phyloP scores from a whole-genome alignment of 2,888 invertebrate species.

The Himalopsyche tibetana region DNA sequence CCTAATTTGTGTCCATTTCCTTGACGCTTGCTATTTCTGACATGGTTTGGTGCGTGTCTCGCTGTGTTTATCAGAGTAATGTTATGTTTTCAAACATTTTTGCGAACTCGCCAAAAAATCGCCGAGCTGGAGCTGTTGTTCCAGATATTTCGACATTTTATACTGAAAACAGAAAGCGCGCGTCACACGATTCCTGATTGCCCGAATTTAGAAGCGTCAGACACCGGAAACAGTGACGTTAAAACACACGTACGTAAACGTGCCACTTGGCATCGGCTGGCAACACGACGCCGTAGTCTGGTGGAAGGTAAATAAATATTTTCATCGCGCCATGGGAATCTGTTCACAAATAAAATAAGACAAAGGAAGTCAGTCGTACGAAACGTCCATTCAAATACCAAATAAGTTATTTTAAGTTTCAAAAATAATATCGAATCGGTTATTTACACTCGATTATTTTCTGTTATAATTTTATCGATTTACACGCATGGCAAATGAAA shows the following conservation, averaged over 20 bases:
- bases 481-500: no score
- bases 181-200: constrained; percentile 47
- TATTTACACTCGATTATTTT: no score
- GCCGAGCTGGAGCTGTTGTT: not conserved
- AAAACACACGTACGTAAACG: not conserved
- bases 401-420: no score
- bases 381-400: no score
- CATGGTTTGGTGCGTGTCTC: not conserved
- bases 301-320: no score
- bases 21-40: not conserved
- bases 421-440: no score
- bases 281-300: not conserved
- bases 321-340: no score
- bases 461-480: no score
- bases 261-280: constrained; percentile 2
- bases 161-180: constrained; percentile 44
- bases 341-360: no score
- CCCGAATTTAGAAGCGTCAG: constrained; percentile 31
- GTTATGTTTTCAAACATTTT: not conserved
- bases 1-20: not conserved
- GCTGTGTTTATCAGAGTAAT: not conserved
- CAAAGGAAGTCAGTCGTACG: no score
- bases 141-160: constrained; percentile 18
- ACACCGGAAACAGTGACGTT: constrained; percentile 28
- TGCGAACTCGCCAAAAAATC: constrained; percentile 8